Evolutionary conservation across 2,797 vertebrate genomes (phyloP), one percentile per base, ranked within the genome.

Genomic region (Notolepis coatsorum): DNA sequence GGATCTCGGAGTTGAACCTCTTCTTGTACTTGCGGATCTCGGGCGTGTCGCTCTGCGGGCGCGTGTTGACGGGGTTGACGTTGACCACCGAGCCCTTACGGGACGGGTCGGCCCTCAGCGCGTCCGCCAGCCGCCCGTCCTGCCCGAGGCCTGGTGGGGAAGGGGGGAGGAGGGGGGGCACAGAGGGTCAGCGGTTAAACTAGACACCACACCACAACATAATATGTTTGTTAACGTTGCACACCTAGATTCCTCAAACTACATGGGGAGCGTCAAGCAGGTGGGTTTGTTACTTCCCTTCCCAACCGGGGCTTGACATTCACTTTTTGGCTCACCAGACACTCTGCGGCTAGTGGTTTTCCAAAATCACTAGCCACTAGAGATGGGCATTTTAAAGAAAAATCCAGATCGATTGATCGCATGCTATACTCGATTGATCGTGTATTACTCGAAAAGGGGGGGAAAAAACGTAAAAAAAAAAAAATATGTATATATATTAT

Each of bases 11-110:
- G 77, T 95, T 96, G 87, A 97, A 97, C 53, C 95, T 90, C 90
- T 97, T 97, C 91, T 97, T 97, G 89, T 97, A 97, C 60, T 97
- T 96, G 68, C 95, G 93, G 48, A 97, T 97, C 90, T 97, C 96
- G 0, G 96, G 96, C 0, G 95, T 95, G 85, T 97, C 96, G 15
- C 95, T 96, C 8, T 95, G 95, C 0, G 95, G 94, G 1, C 95
- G 92, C 0, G 94, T 95, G 85, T 96, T 96, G 30, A 95, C 94
- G 0, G 96, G 96, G 78, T 97, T 97, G 37, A 97, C 96, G 0
- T 96, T 97, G 64, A 96, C 96, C 74, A 96, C 94, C 0, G 96
- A 96, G 50, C 95, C 95, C 72, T 97, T 96, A 0, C 95, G 91
- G 31, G 93, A 94, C 0, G 96, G 95, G 86, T 96, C 95, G 0